These are phyloP conservation scores for Eurystomus glaucurus DNA, from an alignment of 2,797 vertebrate genomes.

Conservation along the genomic window DNA sequence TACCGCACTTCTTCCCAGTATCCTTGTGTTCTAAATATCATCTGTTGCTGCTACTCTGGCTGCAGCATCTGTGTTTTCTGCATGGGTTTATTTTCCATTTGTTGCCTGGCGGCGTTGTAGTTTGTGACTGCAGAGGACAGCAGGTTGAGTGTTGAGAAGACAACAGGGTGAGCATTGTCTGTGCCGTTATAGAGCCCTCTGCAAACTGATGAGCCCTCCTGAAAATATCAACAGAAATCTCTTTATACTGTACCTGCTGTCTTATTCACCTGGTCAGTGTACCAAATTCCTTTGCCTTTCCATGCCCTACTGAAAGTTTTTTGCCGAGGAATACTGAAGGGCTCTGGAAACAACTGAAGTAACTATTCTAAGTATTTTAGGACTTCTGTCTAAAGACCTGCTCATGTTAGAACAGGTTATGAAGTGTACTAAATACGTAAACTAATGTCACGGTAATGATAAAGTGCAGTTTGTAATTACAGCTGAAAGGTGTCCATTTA, in stretches of 20 bases:
- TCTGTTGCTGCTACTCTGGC: not conserved
- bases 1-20: not conserved
- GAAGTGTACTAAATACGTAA: not conserved
- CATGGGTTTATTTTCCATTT: not conserved
- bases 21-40: not conserved
- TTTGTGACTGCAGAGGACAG: not conserved
- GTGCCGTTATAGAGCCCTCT: rapidly evolving
- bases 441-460: not conserved
- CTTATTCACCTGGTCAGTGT: rapidly evolving
- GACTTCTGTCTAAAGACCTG: not conserved
- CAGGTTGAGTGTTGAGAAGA: not conserved
- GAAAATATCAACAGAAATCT: not conserved
- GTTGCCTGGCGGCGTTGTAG: not conserved
- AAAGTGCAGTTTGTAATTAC: not conserved
- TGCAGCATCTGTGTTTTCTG: not conserved
- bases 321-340: not conserved
- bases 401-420: not conserved
- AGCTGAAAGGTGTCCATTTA: not conserved
- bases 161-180: rapidly evolving
- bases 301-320: not conserved
- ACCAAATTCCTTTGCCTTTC: not conserved
- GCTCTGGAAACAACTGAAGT: not conserved
- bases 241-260: not conserved
- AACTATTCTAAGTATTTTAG: not conserved
- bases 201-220: rapidly evolving